These are phyloP conservation scores for Isurus oxyrinchus DNA, from an alignment of 2,113 vertebrate species.

Conservation along the genomic window DNA sequence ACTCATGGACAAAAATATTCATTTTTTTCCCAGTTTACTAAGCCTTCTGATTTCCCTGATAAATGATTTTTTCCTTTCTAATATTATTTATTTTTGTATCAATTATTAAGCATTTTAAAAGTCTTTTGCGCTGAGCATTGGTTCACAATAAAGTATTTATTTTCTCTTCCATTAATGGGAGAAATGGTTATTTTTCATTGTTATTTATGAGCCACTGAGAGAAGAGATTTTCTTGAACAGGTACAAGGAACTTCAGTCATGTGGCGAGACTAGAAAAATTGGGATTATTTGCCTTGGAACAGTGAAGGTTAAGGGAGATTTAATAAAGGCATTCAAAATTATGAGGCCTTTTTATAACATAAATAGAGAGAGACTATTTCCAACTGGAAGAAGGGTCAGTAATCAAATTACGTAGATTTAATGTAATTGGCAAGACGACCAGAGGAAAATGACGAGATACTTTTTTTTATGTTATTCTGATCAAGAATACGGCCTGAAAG, in stretches of 20 bases:
- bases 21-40: neutral
- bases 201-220: neutral
- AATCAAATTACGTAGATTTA: too few relatives aligned
- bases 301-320: neutral
- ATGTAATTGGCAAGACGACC: neutral
- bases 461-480: neutral
- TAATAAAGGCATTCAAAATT: neutral
- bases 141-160: neutral
- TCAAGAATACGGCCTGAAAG: neutral
- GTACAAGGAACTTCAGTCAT: neutral
- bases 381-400: neutral
- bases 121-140: neutral
- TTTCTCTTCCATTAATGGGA: neutral
- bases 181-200: neutral
- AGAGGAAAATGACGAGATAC: too few relatives aligned
- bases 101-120: neutral
- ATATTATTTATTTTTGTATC: neutral
- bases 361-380: neutral
- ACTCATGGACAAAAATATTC: neutral
- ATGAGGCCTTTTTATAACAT: neutral
- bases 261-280: neutral
- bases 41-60: neutral
- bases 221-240: neutral
- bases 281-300: neutral
- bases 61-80: neutral